These are phyloP conservation scores for Craseonycteris thonglongyai DNA, from an alignment of 2,113 vertebrate genomes.

Conservation along the genomic window DNA sequence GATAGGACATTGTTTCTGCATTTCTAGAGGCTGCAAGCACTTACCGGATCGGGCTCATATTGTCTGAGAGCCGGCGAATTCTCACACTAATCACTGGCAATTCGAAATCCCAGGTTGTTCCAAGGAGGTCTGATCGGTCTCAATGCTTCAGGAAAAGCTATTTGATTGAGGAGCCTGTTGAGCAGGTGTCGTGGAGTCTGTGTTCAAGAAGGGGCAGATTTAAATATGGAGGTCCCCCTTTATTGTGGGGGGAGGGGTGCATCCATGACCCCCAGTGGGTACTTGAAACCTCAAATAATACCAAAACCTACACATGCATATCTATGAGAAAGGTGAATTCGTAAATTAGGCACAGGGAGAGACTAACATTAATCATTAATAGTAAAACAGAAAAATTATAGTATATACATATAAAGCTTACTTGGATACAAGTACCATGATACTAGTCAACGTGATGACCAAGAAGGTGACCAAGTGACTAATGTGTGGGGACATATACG, in stretches of 20 bases:
- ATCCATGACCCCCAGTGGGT: not conserved
- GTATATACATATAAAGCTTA: not conserved
- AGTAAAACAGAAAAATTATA: not conserved
- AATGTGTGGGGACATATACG: not conserved
- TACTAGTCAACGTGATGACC: not conserved
- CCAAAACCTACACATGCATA: not conserved
- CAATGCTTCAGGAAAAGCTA: not conserved
- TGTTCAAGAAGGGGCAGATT: not conserved
- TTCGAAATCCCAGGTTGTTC: not conserved
- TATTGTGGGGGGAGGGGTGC: not conserved
- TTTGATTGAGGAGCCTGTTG: not conserved
- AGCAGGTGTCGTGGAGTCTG: not conserved
- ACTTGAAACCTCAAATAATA: not conserved
- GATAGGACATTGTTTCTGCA: constrained; percentile 42
- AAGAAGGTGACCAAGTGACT: not conserved
- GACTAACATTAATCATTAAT: not conserved
- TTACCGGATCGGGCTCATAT: not conserved
- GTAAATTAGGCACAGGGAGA: not conserved
- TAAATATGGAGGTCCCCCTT: not conserved
- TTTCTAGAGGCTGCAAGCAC: not conserved
- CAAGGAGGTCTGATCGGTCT: not conserved
- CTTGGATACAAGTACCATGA: not conserved
- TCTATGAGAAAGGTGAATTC: not conserved
- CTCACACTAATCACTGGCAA: not conserved
- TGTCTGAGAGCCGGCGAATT: not conserved